Percentiles rank a stretch among this genome's conserved stretches.
Conservation (phyloP, 1,140 invertebrate genomes). For the Eciton burchellii region DNA sequence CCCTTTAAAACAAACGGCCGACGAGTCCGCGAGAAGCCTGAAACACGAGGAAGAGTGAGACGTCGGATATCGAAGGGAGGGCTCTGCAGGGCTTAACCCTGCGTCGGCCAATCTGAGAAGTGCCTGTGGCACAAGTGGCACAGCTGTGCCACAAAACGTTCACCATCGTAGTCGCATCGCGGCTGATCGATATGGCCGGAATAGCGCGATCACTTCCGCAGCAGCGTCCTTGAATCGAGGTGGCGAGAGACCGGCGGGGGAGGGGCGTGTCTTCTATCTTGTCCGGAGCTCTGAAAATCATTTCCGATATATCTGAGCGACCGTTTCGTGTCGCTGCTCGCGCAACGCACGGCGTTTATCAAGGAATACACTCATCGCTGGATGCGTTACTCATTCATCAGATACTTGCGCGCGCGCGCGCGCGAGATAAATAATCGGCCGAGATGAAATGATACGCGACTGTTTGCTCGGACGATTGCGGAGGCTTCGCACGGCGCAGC, state of each 20-base stretch:
- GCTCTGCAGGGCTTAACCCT: conserved; percentile 65
- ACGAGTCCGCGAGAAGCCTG: conserved; percentile 63
- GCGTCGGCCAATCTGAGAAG: conserved; percentile 65
- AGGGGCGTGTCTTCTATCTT: too few species aligned
- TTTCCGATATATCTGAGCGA: neutral
- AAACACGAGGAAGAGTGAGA: conserved; percentile 48
- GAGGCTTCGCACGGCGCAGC: too few species aligned
- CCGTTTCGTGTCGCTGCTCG: neutral
- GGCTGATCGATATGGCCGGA: conserved; percentile 39
- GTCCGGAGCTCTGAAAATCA: neutral
- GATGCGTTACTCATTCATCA: conserved; percentile 49
- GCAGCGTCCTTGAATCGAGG: neutral
- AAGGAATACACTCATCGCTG: conserved; percentile 19
- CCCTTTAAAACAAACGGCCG: conserved; percentile 83
- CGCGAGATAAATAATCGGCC: neutral
- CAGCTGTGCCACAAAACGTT: conserved; percentile 75
- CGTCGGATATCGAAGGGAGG: conserved; percentile 13
- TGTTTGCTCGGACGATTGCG: too few species aligned
- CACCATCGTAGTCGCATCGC: conserved; percentile 61
- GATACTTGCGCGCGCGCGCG: neutral
- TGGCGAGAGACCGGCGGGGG: too few species aligned
- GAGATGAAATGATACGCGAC: neutral
- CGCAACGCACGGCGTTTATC: conserved; percentile 14
- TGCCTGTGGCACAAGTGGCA: conserved; percentile 70
- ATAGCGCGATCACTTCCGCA: neutral